Evolutionary conservation across 2,797 vertebrate species (phyloP).

Genomic region (Mus caroli): DNA sequence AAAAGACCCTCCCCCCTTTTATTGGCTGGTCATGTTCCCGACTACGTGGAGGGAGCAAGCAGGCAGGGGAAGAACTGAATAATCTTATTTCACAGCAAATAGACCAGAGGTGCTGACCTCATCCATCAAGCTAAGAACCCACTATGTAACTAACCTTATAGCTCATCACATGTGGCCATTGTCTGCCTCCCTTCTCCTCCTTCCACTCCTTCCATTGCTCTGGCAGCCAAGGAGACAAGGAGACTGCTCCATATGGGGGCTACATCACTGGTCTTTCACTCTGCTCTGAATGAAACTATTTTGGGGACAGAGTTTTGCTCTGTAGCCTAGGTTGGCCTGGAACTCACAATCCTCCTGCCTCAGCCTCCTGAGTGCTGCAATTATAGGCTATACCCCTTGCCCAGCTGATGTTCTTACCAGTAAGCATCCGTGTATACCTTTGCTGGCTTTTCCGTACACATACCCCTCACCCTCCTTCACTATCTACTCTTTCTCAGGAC

Average conservation of each 20-base stretch:
- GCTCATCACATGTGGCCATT: rapidly evolving
- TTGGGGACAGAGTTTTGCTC: not conserved
- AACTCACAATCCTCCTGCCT: not conserved
- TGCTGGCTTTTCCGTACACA: not conserved
- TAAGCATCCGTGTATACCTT: too few relatives aligned
- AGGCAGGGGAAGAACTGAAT: not conserved
- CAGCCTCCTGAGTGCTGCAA: not conserved
- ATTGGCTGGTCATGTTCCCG: not conserved
- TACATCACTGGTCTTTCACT: not conserved
- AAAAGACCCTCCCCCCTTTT: not conserved
- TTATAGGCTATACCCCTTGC: too few relatives aligned
- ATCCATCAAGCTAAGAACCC: not conserved
- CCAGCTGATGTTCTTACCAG: not conserved
- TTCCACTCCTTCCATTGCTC: rapidly evolving
- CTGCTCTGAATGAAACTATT: too few relatives aligned
- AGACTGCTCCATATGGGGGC: not conserved
- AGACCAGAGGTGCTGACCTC: conserved; percentile 4
- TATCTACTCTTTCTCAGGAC: not conserved
- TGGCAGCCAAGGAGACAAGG: not conserved
- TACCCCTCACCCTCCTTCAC: not conserved
- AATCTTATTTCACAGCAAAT: not conserved
- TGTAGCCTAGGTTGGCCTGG: not conserved
- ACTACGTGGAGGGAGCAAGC: not conserved
- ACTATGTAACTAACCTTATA: too few relatives aligned
- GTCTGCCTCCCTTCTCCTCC: not conserved